Evolutionary conservation across 2,113 vertebrate genomes (phyloP).

Genomic region (Monopterus albus): DNA sequence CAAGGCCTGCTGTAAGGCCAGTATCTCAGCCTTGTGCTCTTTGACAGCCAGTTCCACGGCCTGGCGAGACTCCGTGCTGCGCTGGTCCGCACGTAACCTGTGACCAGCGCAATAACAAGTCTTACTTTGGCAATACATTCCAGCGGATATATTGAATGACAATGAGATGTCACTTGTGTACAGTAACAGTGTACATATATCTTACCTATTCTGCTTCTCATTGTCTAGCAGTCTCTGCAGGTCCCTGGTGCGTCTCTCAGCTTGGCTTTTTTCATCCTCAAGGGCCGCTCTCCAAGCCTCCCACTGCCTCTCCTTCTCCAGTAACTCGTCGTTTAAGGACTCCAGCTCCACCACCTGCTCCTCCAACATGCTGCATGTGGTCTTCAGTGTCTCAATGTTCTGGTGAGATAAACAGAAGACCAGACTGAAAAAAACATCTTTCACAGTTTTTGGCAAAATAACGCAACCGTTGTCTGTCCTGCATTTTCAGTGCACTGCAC

Average conservation of each 20-base stretch:
- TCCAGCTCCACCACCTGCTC: constrained; percentile 99
- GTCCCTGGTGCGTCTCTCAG: constrained; percentile 94
- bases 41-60: constrained; percentile 96
- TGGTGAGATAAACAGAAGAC: constrained; percentile 71
- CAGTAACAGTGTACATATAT: not conserved
- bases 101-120: constrained; percentile 8
- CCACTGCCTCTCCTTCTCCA: constrained; percentile 98
- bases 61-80: constrained; percentile 96
- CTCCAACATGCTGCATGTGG: constrained; percentile 98
- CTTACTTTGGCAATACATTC: constrained; percentile 1
- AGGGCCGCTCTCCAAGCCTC: constrained; percentile 94
- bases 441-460: constrained; percentile 19
- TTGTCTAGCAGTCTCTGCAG: constrained; percentile 94
- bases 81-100: constrained; percentile 94
- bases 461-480: not conserved
- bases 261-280: constrained; percentile 96
- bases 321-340: constrained; percentile 94
- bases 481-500: constrained; percentile 12
- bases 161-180: not conserved
- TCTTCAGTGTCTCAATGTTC: constrained; percentile 99
- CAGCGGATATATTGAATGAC: not conserved
- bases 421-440: constrained; percentile 32
- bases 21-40: constrained; percentile 97
- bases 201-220: constrained; percentile 96
- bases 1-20: constrained; percentile 94